Evolutionary conservation across 2,113 vertebrate genomes (phyloP).

Genomic region (Thermophis baileyi): DNA sequence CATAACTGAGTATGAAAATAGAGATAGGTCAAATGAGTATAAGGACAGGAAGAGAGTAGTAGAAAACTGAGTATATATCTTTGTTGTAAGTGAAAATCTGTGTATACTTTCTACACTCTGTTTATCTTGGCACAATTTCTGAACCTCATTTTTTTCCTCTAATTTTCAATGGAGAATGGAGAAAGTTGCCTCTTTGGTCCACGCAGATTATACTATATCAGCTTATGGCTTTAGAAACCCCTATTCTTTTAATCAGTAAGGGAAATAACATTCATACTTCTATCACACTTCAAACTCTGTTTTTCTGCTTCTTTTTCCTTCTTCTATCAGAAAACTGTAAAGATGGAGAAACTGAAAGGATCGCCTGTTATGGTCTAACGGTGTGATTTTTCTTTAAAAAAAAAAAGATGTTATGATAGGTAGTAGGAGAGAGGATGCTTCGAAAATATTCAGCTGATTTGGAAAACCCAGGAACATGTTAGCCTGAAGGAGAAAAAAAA

Average conservation of each 20-base stretch:
- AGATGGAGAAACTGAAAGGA: not conserved
- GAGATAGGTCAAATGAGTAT: not conserved
- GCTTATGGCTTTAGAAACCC: not conserved
- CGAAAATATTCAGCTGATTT: not conserved
- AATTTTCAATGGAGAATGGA: not conserved
- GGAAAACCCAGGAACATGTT: not conserved
- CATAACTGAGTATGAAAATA: not conserved
- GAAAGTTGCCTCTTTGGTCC: not conserved
- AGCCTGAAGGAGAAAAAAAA: not conserved
- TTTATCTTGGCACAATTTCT: not conserved
- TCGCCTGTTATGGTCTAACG: not conserved
- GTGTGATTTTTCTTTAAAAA: not conserved
- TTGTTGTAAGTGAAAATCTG: not conserved
- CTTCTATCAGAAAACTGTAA: not conserved
- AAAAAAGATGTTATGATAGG: not conserved
- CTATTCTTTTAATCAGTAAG: not conserved
- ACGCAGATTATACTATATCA: not conserved
- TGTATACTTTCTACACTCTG: not conserved
- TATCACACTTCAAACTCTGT: not conserved
- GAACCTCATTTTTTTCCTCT: not conserved
- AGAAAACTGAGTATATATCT: not conserved
- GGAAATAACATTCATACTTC: not conserved
- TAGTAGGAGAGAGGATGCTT: not conserved
- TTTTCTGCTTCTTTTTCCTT: not conserved
- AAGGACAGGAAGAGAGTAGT: not conserved